Evolutionary conservation across 2,113 vertebrate species (phyloP), one percentile per base, ranked within the genome.

Genomic region (Tetrax tetrax): DNA sequence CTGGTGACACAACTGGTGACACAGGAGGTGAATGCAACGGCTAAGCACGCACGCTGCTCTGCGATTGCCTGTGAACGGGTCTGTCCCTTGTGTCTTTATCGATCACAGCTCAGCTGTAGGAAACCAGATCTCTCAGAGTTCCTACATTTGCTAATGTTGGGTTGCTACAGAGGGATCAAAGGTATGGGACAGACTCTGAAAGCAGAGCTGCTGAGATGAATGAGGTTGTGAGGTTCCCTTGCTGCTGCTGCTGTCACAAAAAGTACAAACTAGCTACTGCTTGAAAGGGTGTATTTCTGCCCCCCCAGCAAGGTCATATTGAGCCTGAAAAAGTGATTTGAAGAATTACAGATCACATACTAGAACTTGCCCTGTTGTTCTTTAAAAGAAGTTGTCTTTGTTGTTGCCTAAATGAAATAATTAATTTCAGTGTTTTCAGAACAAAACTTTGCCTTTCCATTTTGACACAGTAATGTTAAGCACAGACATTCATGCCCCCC

Each of bases 11-110:
- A 45, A 10, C 5, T 31, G 38, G 14, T 33, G 27, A 9, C 5
- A 2, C 1, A 41, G 50, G 68, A 81, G n/a, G 20, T 12, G 29
- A 63, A 38, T 23, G 11, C 43, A 51, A 18, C 7, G 35, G 27
- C 43, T 43, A 33, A 87, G 45, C 35, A 16, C 1, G 0, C 5
- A 5, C 22, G 2, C 23, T 60, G 4, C 16, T n/a, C 0, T 8
- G 15, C 21, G 83, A 3, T 60, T 41, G 20, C 23, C 8, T 0
- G 0, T 17, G 53, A 76, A 37, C 1, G 3, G 24, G 29, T 85
- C 35, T 63, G 1, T 80, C 38, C 38, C 33, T 43, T 16, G 14
- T 56, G 50, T 37, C 10, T 65, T 64, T 80, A n/a, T 35, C 61
- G 66, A n/a, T 56, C 21, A 28, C 24, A 53, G 19, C 31, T 61